These are phyloP conservation scores for Rhincodon typus DNA, from an alignment of 2,797 vertebrate species.

Conservation along the genomic window DNA sequence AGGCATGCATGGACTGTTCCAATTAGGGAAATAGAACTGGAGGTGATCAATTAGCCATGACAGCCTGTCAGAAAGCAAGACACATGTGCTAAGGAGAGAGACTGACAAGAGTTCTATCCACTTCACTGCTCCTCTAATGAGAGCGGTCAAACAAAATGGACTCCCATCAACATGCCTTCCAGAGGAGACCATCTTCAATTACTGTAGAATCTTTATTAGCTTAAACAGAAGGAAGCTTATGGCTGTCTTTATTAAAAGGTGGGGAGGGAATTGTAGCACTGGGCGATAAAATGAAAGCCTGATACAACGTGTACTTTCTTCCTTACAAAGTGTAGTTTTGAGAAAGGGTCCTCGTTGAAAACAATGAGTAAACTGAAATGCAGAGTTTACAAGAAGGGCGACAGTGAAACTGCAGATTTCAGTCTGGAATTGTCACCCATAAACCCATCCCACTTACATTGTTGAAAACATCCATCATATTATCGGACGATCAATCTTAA, in stretches of 20 bases:
- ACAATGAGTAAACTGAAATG: neutral
- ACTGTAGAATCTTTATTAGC: conserved; percentile 34
- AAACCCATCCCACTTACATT: neutral
- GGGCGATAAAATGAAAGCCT: neutral
- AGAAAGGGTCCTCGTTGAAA: neutral
- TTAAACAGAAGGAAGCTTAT: neutral
- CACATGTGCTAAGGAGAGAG: conserved; percentile 32
- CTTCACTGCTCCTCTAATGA: conserved; percentile 32
- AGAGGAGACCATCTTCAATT: conserved; percentile 23
- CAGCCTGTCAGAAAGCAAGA: conserved; percentile 35
- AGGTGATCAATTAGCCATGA: conserved; percentile 34
- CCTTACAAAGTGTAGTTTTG: neutral
- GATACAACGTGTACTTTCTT: neutral
- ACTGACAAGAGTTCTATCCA: conserved; percentile 34
- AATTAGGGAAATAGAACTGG: conserved; percentile 34
- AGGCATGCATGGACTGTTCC: conserved; percentile 36
- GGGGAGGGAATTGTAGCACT: neutral
- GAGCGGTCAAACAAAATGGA: conserved; percentile 36
- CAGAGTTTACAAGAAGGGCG: neutral
- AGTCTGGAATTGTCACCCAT: neutral
- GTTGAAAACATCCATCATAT: conserved; percentile 21
- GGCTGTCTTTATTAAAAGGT: neutral
- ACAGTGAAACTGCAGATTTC: neutral
- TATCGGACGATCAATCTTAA: neutral
- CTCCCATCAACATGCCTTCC: conserved; percentile 35